Evolutionary conservation across 1,140 invertebrate genomes (phyloP).

Genomic region (Neodiprion lecontei): DNA sequence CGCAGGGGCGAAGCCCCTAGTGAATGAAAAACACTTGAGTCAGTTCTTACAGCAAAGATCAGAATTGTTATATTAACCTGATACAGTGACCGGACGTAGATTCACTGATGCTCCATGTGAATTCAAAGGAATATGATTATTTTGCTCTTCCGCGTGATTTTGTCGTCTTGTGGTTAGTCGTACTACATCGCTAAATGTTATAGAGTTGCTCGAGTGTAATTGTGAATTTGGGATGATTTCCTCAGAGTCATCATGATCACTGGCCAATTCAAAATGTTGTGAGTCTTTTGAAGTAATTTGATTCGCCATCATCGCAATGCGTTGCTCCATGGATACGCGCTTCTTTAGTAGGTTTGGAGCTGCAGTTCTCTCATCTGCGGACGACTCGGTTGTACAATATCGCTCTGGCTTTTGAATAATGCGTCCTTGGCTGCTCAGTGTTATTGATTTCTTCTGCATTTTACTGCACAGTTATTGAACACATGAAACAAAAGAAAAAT

Average conservation of each 20-base stretch:
- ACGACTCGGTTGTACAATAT: slow-evolving; percentile 1
- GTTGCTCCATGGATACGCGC: background rate
- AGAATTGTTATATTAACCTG: background rate
- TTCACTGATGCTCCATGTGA: background rate
- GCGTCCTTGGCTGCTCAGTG: background rate
- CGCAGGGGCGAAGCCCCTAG: too few relatives aligned
- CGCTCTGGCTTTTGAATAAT: background rate
- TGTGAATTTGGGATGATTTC: slow-evolving; percentile 1
- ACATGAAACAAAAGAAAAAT: too few relatives aligned
- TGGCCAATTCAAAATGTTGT: background rate
- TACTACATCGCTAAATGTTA: background rate
- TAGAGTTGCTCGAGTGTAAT: background rate
- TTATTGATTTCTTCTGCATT: background rate
- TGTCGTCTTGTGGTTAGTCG: background rate
- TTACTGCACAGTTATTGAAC: background rate
- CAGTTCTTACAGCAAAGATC: background rate
- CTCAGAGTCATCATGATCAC: background rate
- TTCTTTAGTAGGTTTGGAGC: background rate
- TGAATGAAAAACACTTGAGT: background rate
- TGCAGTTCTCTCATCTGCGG: background rate
- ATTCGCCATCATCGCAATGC: background rate
- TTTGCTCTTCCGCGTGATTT: background rate
- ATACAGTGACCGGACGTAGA: background rate
- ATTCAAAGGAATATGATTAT: background rate
- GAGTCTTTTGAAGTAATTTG: background rate